These are phyloP conservation scores for Thera britannica DNA, from an alignment of 2,888 invertebrate genomes.

Conservation along the genomic window DNA sequence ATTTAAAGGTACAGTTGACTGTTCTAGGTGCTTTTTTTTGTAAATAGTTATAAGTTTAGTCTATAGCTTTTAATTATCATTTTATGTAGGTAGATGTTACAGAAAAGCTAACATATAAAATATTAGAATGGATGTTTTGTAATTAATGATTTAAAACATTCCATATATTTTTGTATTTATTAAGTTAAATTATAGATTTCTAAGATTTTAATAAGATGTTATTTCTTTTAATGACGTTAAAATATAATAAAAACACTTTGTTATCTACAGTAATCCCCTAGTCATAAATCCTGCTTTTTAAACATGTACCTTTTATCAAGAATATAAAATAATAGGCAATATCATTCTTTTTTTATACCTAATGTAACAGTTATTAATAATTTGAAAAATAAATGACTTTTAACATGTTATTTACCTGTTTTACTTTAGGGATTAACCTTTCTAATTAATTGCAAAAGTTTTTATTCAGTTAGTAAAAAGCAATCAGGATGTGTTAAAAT, in stretches of 20 bases:
- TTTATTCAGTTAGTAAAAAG: too few relatives aligned
- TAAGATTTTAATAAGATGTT: conserved; percentile 9
- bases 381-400: conserved; percentile 12
- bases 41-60: conserved; percentile 5
- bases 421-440: background rate
- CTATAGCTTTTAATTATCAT: background rate
- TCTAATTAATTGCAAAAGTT: too few relatives aligned
- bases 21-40: conserved; percentile 13
- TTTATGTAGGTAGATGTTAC: background rate
- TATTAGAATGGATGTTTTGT: background rate
- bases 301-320: conserved; percentile 5
- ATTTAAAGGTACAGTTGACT: background rate
- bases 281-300: conserved; percentile 23
- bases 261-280: conserved; percentile 24
- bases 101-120: background rate
- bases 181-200: conserved; percentile 5
- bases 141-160: conserved; percentile 25
- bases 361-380: background rate
- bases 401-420: conserved; percentile 14
- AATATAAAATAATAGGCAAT: background rate
- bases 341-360: background rate
- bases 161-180: conserved; percentile 36
- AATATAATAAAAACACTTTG: background rate
- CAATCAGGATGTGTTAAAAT: background rate
- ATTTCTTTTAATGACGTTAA: conserved; percentile 1